These are phyloP conservation scores for Bedellia somnulentella DNA, from an alignment of 2,888 invertebrate genomes.

Conservation along the genomic window DNA sequence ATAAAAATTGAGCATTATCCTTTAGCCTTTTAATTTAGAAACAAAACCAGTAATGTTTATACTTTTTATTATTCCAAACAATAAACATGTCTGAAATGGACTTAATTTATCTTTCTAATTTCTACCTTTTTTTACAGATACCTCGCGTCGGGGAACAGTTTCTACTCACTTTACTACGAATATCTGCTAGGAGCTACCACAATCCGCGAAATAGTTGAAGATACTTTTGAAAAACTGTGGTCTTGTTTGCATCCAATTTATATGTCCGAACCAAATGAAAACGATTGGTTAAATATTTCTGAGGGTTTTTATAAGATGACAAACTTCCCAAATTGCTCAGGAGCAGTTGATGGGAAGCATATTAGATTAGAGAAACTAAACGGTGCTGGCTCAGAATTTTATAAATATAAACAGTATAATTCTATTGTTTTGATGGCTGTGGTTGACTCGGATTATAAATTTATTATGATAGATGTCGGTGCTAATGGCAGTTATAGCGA, in stretches of 20 bases:
- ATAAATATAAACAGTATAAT: slow-evolving; percentile 5
- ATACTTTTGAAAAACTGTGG: slow-evolving; percentile 1
- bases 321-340: slow-evolving; percentile 2
- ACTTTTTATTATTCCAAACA: too few species aligned
- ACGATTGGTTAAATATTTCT: neutral
- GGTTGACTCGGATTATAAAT: neutral
- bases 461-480: neutral
- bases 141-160: slow-evolving; percentile 3
- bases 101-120: too few species aligned
- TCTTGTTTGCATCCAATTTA: slow-evolving; percentile 1
- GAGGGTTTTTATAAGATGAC: neutral
- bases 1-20: too few species aligned
- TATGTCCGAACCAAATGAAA: neutral
- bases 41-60: too few species aligned
- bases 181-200: slow-evolving; percentile 3
- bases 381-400: slow-evolving; percentile 3
- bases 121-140: slow-evolving; percentile 4
- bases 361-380: slow-evolving; percentile 2
- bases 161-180: slow-evolving; percentile 1
- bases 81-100: too few species aligned
- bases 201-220: slow-evolving; percentile 2
- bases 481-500: neutral
- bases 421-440: slow-evolving; percentile 5
- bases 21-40: too few species aligned
- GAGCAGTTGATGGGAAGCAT: slow-evolving; percentile 6